Base-by-base conservation (phyloP, 2,113 vertebrate species). In the Struthio camelus region DNA sequence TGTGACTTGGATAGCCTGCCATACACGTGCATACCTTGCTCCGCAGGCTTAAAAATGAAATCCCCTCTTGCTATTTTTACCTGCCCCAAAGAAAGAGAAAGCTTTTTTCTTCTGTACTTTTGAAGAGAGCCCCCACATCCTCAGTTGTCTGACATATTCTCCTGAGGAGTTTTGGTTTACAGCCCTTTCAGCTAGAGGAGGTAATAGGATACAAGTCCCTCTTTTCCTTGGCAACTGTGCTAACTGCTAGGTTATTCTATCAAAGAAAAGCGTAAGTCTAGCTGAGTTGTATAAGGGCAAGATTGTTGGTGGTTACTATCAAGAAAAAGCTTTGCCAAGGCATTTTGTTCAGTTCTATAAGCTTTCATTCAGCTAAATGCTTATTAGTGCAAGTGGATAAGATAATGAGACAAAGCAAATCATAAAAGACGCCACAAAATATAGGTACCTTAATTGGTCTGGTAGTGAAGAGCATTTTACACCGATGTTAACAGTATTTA, bases 151-250 rank as follows among this genome's bases (percentile, higher is more conserved):
- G 44, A 64, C 50, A 53, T 56, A 87, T 77, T 87, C 89, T 95
- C 81, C 44, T 1, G 19, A 81, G 93, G 93, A 91, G 93, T 91
- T 93, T 94, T 82, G 71, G n/a, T 40, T 96, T 95, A 93, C 89
- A 87, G 75, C 5, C 56, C 62, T 90, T 92, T 92, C 79, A 92
- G 82, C 53, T 82, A 80, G n/a, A 76, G 38, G 11, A 89, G 5
- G 58, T 87, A 96, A 89, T 61, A 62, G 48, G 75, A 82, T 93
- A 82, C 40, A 61, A 51, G 38, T 82, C 48, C 91, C 70, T 73
- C n/a, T 94, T 93, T 96, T 95, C 78, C 91, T 89, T 94, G 85
- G 78, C 70, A 95, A 95, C 85, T 69, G 25, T 87, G 44, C 38
- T 89, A 94, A 89, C 70, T 34, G 40, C 89, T 89, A 93, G 51